A percentile compares a stretch with the other conserved stretches of the same genome.
Evolutionary conservation across 2,797 vertebrate genomes (phyloP).

Genomic region (Galago senegalensis): DNA sequence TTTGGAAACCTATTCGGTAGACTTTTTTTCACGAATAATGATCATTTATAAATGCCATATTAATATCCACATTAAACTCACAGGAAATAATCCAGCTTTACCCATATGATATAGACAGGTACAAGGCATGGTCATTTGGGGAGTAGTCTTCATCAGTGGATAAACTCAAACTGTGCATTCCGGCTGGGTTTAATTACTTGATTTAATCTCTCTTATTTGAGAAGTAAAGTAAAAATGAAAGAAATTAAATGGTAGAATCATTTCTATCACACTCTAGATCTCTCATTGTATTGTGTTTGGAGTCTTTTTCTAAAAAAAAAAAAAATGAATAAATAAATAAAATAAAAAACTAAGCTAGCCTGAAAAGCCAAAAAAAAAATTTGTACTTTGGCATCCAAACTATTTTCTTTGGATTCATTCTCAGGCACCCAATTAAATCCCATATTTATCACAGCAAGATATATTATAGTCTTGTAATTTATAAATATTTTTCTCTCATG

Average conservation of each 20-base stretch:
- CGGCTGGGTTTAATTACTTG: conserved; percentile 18
- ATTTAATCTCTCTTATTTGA: not conserved
- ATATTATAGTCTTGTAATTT: conserved; percentile 41
- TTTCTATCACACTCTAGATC: not conserved
- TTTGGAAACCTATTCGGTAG: not conserved
- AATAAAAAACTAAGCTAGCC: not conserved
- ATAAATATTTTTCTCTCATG: not conserved
- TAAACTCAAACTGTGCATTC: conserved; percentile 50
- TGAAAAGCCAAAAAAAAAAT: not conserved
- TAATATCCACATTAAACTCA: not conserved
- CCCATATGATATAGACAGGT: rapidly evolving
- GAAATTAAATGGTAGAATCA: not conserved
- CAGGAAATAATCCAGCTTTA: not conserved
- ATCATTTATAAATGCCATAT: not conserved
- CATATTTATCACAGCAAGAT: conserved; percentile 67
- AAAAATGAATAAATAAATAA: not conserved
- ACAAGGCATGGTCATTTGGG: not conserved
- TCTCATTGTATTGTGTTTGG: not conserved
- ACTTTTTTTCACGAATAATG: conserved; percentile 14
- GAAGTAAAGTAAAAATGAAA: conserved; percentile 36
- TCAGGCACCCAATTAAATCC: conserved; percentile 69
- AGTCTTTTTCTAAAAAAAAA: not conserved
- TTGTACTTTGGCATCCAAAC: conserved; percentile 56
- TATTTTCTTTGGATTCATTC: conserved; percentile 59
- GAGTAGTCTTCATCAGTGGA: not conserved